Evolutionary conservation across 2,888 invertebrate species (phyloP), one percentile per base, ranked within the genome.

Genomic region (Hydropsyche betteni): DNA sequence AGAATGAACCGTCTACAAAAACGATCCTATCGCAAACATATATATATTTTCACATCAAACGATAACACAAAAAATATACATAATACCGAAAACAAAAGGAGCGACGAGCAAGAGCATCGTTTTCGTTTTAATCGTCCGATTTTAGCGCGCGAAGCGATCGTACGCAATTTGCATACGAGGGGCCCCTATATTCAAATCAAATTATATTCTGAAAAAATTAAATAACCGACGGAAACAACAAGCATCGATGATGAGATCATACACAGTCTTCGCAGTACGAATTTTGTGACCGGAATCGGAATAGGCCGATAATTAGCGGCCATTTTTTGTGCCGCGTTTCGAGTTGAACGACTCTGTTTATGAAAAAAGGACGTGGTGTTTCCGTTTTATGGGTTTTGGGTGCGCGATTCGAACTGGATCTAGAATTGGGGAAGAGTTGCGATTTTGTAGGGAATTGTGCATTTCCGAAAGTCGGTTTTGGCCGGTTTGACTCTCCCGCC

Each of bases 391-490:
- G 24, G 24, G 24, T 24, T 24, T 24, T 24, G 1, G 24, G 24
- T 24, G 24, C 2, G 24, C 24, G 24, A 24, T 24, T 24, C 24
- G 24, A 24, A 24, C 24, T 24, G 24, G 24, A 24, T 24, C 24
- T 24, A 24, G 24, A 24, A 24, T 24, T 24, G 44, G 44, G 5
- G 44, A 8, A 44, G 44, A 44, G 10, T 6, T 44, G 44, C 44
- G 10, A 44, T 44, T 44, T 10, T 8, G 44, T 44, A 44, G 36
- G 36, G 34, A 36, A 36, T 64, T 36, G 34, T 64, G 64, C 64
- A 64, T 34, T 64, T 64, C 64, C 64, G 64, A 64, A 64, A 64
- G 64, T 36, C 64, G n/a, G 64, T n/a, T 64, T 36, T 58, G n/a
- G 8, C 24, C 58, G n/a, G 53, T 53, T 64, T n/a, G 64, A 34